Conservation (phyloP, 2,888 invertebrate species). For the Lasioglossum figueresi region DNA sequence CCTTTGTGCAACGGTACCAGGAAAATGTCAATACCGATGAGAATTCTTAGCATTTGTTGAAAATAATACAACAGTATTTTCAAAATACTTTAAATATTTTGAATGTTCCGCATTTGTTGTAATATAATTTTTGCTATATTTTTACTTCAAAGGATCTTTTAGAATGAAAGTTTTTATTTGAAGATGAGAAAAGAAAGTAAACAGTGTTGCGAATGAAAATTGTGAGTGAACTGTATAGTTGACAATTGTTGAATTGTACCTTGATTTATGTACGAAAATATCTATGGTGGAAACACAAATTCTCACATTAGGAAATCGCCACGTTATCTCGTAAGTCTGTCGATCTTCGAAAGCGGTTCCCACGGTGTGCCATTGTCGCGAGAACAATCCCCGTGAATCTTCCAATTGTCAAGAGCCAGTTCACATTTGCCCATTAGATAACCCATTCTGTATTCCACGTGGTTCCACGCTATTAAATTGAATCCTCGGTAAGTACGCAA, state of each 20-base stretch:
- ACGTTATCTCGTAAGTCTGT: constrained; percentile 46
- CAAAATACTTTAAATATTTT: too few species aligned
- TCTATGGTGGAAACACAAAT: constrained; percentile 25
- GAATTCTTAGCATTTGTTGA: background rate
- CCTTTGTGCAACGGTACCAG: background rate
- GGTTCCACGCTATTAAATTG: background rate
- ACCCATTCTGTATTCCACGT: constrained; percentile 30
- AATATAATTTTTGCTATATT: background rate
- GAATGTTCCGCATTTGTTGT: too few species aligned
- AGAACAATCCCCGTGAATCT: constrained; percentile 53
- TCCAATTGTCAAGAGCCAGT: constrained; percentile 59
- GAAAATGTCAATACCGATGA: background rate
- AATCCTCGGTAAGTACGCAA: background rate
- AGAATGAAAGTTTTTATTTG: background rate
- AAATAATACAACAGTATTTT: background rate
- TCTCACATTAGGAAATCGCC: constrained; percentile 53
- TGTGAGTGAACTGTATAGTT: background rate
- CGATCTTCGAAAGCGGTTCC: constrained; percentile 51
- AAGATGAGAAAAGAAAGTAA: background rate
- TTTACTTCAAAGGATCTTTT: background rate
- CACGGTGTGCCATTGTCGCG: constrained; percentile 44
- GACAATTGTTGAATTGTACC: constrained; percentile 19
- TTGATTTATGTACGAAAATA: constrained; percentile 13
- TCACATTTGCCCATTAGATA: constrained; percentile 58
- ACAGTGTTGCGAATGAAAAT: background rate